phyloP scores from a whole-genome alignment of 2,888 invertebrate genomes.

The Leptogaster cylindrica region DNA sequence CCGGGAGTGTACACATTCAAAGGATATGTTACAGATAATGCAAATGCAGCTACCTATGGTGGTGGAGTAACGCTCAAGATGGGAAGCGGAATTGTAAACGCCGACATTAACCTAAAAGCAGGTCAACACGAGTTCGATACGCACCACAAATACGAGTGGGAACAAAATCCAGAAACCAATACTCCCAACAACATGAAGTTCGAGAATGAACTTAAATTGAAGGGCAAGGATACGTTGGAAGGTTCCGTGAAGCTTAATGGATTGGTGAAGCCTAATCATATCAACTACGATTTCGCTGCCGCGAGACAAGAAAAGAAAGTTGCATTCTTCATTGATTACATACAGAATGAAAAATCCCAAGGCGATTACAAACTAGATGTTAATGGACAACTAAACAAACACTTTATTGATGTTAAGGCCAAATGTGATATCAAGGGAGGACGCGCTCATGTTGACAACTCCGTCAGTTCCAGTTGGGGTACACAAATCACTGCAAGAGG shows the following conservation, averaged over 20 bases:
- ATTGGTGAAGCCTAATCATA: conserved; percentile 65
- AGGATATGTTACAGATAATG: conserved; percentile 53
- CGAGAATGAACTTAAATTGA: conserved; percentile 49
- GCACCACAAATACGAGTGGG: conserved; percentile 12
- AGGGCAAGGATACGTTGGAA: neutral
- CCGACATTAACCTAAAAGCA: conserved; percentile 49
- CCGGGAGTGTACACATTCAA: conserved; percentile 50
- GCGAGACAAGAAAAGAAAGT: conserved; percentile 68
- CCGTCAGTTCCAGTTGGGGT: conserved; percentile 56
- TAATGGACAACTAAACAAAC: conserved; percentile 63
- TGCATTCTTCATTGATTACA: conserved; percentile 63
- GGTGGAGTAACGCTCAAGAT: conserved; percentile 50
- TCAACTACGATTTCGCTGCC: conserved; percentile 67
- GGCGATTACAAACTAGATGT: conserved; percentile 66
- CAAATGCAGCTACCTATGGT: conserved; percentile 52
- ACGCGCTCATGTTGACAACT: conserved; percentile 54
- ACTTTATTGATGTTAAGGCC: conserved; percentile 54
- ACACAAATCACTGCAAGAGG: conserved; percentile 55
- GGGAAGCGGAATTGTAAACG: conserved; percentile 46
- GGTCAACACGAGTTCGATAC: conserved; percentile 46
- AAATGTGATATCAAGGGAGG: conserved; percentile 57
- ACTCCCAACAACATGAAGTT: conserved; percentile 27
- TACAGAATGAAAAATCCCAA: conserved; percentile 58
- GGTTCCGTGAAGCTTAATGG: conserved; percentile 62
- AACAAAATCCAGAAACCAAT: neutral